Evolutionary conservation across 2,888 invertebrate species (phyloP).

Genomic region (Micoletzkya japonica): DNA sequence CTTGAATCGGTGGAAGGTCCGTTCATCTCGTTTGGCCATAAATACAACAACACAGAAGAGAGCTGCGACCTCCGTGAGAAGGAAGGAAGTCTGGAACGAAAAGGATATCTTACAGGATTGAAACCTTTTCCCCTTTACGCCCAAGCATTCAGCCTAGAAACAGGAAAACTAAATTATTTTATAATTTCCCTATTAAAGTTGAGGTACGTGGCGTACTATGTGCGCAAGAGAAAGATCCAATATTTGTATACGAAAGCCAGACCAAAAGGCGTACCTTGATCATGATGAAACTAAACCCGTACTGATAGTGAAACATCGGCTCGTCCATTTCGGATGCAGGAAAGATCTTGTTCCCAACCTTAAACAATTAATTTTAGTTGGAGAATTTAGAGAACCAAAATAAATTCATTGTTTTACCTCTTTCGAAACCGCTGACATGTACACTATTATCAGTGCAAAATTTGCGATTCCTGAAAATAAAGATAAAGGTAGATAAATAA

Average conservation of each 20-base stretch:
- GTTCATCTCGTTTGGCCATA: slow-evolving; percentile 63
- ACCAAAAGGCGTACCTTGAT: slow-evolving; percentile 49
- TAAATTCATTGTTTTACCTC: slow-evolving; percentile 40
- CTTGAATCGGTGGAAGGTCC: slow-evolving; percentile 60
- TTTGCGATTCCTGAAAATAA: slow-evolving; percentile 53
- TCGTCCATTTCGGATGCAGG: slow-evolving; percentile 62
- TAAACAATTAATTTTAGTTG: not conserved
- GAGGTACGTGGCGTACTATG: too few species aligned
- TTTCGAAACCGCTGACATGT: slow-evolving; percentile 60
- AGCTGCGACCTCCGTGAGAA: slow-evolving; percentile 60
- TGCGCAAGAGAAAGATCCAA: too few species aligned
- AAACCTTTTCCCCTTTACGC: not conserved
- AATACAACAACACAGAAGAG: slow-evolving; percentile 61
- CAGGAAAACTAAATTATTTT: too few species aligned
- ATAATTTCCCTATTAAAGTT: too few species aligned
- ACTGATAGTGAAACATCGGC: slow-evolving; percentile 61
- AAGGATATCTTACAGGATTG: too few species aligned
- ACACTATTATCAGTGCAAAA: slow-evolving; percentile 61
- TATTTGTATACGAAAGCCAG: too few species aligned
- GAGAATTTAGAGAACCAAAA: too few species aligned
- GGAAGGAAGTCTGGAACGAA: slow-evolving; percentile 55
- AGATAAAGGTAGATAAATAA: not conserved
- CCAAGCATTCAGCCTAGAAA: not conserved
- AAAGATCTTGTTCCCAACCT: slow-evolving; percentile 61
- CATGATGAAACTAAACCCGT: slow-evolving; percentile 61